Evolutionary conservation across 2,797 vertebrate species (phyloP), one percentile per base, ranked within the genome.

Genomic region (Gallirallus australis): DNA sequence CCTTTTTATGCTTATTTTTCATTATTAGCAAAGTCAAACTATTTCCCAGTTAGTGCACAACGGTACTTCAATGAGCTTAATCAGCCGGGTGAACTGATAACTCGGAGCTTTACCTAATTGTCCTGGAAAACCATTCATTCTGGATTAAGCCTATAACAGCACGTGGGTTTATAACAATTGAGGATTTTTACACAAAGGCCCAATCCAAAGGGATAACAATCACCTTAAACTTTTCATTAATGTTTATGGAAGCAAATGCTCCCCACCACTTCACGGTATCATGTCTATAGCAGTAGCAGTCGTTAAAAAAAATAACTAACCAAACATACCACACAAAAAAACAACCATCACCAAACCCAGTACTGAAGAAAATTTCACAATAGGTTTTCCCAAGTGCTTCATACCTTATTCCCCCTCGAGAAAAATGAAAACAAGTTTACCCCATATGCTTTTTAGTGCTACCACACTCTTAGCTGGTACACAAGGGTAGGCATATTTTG

Each of bases 1-100:
- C 85, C 28, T 82, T 97, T 98, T 96, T 91, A 97, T 73, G 94
- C 93, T 97, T 97, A 96, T 97, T 97, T 93, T 97, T 96, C 94
- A 96, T 82, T 96, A 94, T 81, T 87, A 84, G 97, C 91, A 97
- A 98, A 98, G 95, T 97, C 96, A 96, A 97, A 93, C 82, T 92
- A 95, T 94, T 87, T 94, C 60, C 68, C 93, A 78, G 90, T 91
- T 95, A 93, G 97, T 50, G 66, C 90, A 94, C 64, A 86, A 87
- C 85, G 89, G 87, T 91, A 94, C 97, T 98, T 97, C 96, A 96
- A 94, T 78, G 61, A 93, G 82, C 61, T 96, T 94, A 91, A 94
- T 94, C 90, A 95, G 89, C 69, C 92, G 92, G 94, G 94, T 97
- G 95, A 97, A 96, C 91, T 71, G 92, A 92, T 96, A 95, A 96